Evolutionary conservation across 2,113 vertebrate genomes (phyloP).

Genomic region (human (Homo sapiens)): GRCh38 chr1:224679001-224679500

Average conservation of each 20-base stretch:
- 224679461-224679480: neutral
- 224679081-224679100: neutral
- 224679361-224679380: neutral
- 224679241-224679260: too few species aligned
- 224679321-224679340: too few species aligned
- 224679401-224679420: neutral
- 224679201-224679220: too few species aligned
- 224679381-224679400: neutral
- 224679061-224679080: neutral
- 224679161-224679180: too few species aligned
- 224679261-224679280: too few species aligned
- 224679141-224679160: too few species aligned
- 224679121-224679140: neutral
- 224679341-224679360: too few species aligned
- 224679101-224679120: neutral
- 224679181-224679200: too few species aligned
- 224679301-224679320: too few species aligned
- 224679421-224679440: neutral
- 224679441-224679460: neutral
- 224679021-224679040: neutral
- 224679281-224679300: too few species aligned
- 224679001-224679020: neutral
- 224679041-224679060: neutral
- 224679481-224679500: neutral
- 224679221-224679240: too few species aligned